Evolutionary conservation across 1,140 invertebrate species (phyloP), one percentile per base, ranked within the genome.

Genomic region (Drosophila biarmipes): DNA sequence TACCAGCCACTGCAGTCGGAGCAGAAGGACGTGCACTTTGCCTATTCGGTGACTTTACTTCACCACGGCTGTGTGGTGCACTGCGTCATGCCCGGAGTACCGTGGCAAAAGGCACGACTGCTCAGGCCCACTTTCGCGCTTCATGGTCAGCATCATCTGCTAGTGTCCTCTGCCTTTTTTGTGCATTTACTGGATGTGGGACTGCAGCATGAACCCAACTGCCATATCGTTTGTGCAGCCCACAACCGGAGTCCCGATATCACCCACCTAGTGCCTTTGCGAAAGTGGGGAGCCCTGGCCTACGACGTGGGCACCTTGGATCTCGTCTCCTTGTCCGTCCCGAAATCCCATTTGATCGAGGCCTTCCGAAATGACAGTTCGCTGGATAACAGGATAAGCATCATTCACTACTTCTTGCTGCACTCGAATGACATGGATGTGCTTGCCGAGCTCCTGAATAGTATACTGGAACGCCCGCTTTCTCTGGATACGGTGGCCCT

Each of bases 31-130:
- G 96, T 97, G 2, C 95, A 97, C 80, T 96, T 97, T 89, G 96
- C 96, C 14, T 97, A 97, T 90, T 96, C 96, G 1, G 95, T 97
- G 11, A 97, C 96, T 0, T 90, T 97, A 48, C 92, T 97, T 49
- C 96, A 97, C 89, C 96, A 97, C 79, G 96, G 96, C 31, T 96
- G 95, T 81, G 96, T 97, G 2, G 94, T 97, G 10, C 96, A 97
- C 84, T 96, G 95, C 78, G 95, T 96, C 6, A 94, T 97, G 73
- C 96, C 96, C 0, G 96, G 96, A 38, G 94, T 97, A 79, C 94
- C 95, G 1, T 97, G 96, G 95, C 92, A 94, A 3, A 93, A 94
- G 54, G 96, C 96, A 4, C 95, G 96, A 80, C 92, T 95, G 1
- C 93, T 96, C 75, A 93, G 95, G 49, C 96, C 96, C 14, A 95